phyloP scores from a whole-genome alignment of 2,113 vertebrate genomes.

The Oreochromis spilurus region DNA sequence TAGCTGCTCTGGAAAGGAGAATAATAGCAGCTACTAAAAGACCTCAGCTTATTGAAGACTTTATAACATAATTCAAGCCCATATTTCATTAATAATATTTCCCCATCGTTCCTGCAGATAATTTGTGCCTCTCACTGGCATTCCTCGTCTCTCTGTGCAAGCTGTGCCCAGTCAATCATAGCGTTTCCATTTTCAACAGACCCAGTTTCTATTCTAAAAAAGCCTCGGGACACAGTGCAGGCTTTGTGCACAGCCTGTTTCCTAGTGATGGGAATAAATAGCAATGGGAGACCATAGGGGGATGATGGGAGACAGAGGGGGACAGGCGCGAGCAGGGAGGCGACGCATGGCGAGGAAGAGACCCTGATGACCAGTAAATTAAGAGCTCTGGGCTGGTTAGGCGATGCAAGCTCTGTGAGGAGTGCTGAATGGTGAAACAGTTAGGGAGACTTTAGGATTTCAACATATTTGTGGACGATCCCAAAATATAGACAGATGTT shows the following conservation, averaged over 20 bases:
- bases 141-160: constrained; percentile 39
- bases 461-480: background rate
- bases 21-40: constrained; percentile 29
- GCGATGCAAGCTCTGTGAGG: background rate
- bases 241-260: constrained; percentile 66
- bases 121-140: constrained; percentile 52
- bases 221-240: constrained; percentile 59
- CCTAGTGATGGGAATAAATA: constrained; percentile 69
- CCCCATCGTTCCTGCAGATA: constrained; percentile 40
- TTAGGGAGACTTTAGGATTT: constrained; percentile 19
- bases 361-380: constrained; percentile 70
- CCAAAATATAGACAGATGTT: background rate
- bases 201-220: constrained; percentile 62
- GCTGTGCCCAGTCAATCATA: constrained; percentile 65
- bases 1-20: background rate
- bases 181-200: constrained; percentile 65
- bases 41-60: background rate
- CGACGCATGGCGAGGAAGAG: constrained; percentile 36
- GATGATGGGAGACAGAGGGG: constrained; percentile 38
- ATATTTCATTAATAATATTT: constrained; percentile 55
- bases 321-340: constrained; percentile 24
- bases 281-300: constrained; percentile 45
- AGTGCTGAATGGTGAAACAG: constrained; percentile 39
- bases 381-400: constrained; percentile 36
- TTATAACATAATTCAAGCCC: constrained; percentile 32